Evolutionary conservation across 2,113 vertebrate genomes (phyloP), one percentile per base, ranked within the genome.

Genomic region (Orthonyx spaldingii): DNA sequence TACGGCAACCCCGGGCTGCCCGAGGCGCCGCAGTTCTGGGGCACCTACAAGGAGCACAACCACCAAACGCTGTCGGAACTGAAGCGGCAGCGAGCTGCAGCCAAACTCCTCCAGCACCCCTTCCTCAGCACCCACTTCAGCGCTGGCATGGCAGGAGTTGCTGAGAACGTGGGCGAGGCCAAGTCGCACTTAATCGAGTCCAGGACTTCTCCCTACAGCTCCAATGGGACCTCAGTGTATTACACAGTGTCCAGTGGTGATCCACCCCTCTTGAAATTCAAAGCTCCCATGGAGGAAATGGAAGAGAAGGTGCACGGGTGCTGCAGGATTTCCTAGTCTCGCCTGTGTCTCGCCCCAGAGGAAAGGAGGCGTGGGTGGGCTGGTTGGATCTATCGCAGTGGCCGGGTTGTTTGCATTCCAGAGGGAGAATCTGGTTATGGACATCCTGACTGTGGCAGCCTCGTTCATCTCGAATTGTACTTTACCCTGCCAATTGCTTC

Each of bases 231-330:
- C 91, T 98, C 99, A 0, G 98, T 99, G 66, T 99, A 98, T 97
- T 99, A 99, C 97, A 99, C 99, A 3, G 98, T 99, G 33, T 98
- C 98, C 98, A 99, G 99, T 30, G 99, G 99, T 10, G 99, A 99
- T 44, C 99, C 99, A 3, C 99, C 99, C 26, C 98, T 99, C 75
- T 96, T 99, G 85, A 99, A 98, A 97, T 98, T 99, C 82, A 99
- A 99, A 97, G 99, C 99, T 97, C 99, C 99, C 32, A 95, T 98
- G 30, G 99, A 99, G 76, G 99, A 99, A 57, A 98, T 98, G 98
- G 98, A 98, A 79, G 98, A 98, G 52, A 99, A 99, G 91, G 97
- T 97, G 50, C 98, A 98, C 1, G 98, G 98, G 84, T 99, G 99
- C 97, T 99, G 99, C 98, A 98, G 99, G 44, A 98, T 99, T 94